A percentile compares a stretch with the other conserved stretches of the same genome.
These are phyloP conservation scores for Vulpes lagopus DNA, from an alignment of 2,113 vertebrate species.

Conservation along the genomic window DNA sequence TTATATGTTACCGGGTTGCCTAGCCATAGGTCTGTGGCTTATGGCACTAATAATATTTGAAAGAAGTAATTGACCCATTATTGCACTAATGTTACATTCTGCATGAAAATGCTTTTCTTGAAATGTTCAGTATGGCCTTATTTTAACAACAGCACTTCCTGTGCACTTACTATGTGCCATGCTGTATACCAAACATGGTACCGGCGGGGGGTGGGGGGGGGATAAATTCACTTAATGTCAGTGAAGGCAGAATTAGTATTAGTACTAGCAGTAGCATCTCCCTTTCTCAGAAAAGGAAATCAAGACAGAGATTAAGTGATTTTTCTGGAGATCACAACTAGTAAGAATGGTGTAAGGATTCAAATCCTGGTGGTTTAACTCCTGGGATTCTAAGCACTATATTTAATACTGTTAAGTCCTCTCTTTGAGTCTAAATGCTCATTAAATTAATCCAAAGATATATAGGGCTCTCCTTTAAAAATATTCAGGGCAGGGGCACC, in stretches of 20 bases:
- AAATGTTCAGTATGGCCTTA: background rate
- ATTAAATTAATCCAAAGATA: background rate
- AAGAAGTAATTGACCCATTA: background rate
- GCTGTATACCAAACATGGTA: background rate
- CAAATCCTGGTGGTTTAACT: background rate
- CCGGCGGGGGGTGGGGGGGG: too few species aligned
- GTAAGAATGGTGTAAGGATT: background rate
- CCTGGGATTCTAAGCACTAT: background rate
- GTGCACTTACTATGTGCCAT: rapidly evolving
- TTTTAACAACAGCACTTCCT: background rate
- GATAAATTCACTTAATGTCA: too few species aligned
- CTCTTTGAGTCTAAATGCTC: background rate
- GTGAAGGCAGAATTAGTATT: too few species aligned
- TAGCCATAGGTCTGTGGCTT: background rate
- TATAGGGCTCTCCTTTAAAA: background rate
- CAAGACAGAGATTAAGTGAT: background rate
- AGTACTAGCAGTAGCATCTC: background rate
- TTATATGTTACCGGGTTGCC: background rate
- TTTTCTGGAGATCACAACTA: background rate
- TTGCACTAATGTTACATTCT: too few species aligned
- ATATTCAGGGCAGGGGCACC: background rate
- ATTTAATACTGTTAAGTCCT: background rate
- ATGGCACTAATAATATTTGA: background rate
- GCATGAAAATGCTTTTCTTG: background rate
- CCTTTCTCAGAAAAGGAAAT: background rate